phyloP scores from a whole-genome alignment of 2,113 vertebrate species.

The Oreochromis tanganicae region DNA sequence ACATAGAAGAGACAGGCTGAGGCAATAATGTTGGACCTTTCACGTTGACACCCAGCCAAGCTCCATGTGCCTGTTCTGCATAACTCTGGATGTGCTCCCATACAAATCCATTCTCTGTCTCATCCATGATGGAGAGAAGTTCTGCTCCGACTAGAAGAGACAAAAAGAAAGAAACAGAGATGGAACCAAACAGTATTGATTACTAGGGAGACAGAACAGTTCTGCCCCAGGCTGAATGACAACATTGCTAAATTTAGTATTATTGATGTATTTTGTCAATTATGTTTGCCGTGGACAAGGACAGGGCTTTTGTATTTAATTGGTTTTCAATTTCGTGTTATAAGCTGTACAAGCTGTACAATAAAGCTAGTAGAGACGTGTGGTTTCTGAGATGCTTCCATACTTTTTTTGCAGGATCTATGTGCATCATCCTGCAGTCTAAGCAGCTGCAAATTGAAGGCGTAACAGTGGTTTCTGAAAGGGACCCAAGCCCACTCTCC shows the following conservation, averaged over 20 bases:
- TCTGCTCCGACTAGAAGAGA: conserved; percentile 77
- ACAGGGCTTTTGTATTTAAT: not conserved
- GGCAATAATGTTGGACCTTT: conserved; percentile 76
- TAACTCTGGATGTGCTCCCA: conserved; percentile 92
- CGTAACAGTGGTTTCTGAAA: conserved; percentile 91
- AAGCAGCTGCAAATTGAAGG: conserved; percentile 87
- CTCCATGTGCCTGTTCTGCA: conserved; percentile 80
- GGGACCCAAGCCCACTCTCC: conserved; percentile 87
- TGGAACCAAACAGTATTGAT: not conserved
- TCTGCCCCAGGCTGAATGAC: not conserved
- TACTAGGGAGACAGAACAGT: not conserved
- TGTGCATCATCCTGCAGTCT: conserved; percentile 83
- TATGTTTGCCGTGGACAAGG: not conserved
- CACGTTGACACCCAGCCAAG: conserved; percentile 93
- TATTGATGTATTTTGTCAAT: conserved; percentile 15
- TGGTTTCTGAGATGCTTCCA: not conserved
- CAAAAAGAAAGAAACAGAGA: not conserved
- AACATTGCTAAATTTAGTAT: conserved; percentile 12
- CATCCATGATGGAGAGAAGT: conserved; percentile 88
- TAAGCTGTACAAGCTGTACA: not conserved
- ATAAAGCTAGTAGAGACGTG: not conserved
- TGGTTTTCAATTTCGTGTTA: not conserved
- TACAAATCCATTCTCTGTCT: conserved; percentile 89
- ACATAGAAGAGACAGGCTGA: not conserved
- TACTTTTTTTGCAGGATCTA: conserved; percentile 84